Evolutionary conservation across 2,888 invertebrate genomes (phyloP), one percentile per base, ranked within the genome.

Genomic region (Lutraria lutraria): DNA sequence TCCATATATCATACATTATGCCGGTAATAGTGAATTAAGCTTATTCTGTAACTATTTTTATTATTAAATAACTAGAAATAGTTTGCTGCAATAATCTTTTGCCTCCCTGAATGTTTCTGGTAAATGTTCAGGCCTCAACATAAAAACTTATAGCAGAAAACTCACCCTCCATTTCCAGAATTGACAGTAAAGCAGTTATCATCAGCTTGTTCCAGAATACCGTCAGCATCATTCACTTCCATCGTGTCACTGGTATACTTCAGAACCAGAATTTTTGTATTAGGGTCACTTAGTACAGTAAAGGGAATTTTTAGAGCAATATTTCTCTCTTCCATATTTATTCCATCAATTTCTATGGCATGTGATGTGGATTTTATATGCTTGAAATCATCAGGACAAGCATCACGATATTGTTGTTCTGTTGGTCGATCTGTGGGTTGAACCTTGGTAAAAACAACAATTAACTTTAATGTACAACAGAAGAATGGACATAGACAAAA

Each of bases 261-360:
- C 19, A 92, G 87, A 29, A 92, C 91, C 25, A 92, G 76, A 56
- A 92, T 90, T 82, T 92, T 92, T 6, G 92, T 91, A 43, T 92
- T 86, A 25, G 88, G 60, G 13, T 90, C 86, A 29, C 52, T 89
- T 0, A 92, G 85, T 16, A 89, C 88, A 12, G 89, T 85, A 52
- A 91, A 90, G 15, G 92, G 92, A 43, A 92, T 92, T 68, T 90
- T 91, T 31, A 92, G 89, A 16, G 92, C 84, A 21, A 92, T 89
- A n/a, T 89, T 91, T 12, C 88, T 85, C 19, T 91, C 92, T 3
- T 81, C 85, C 6, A 87, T 15, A n/a, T 81, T 89, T 2, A 87
- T 81, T 19, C 92, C 92, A 25, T 91, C 90, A n/a, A 92, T 63
- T 76, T 92, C 92, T 72, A 92, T 83, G 56, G 92, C 92, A 56